Conservation (phyloP, 2,797 vertebrate genomes). For the Liparis tanakae region DNA sequence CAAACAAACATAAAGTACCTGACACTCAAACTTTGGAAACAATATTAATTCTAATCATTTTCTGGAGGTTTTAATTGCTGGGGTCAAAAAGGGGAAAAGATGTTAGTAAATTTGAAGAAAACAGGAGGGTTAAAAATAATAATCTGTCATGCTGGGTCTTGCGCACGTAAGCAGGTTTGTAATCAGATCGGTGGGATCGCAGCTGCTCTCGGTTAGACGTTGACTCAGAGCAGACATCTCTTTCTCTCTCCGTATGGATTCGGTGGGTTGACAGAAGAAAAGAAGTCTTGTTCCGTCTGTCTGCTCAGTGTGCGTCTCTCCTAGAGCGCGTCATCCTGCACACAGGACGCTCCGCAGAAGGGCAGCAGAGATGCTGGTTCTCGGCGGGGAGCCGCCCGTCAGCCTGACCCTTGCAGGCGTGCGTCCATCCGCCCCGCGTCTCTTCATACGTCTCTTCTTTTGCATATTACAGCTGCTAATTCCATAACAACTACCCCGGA, state of each 20-base stretch:
- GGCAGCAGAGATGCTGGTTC: background rate
- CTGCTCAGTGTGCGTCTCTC: slow-evolving; percentile 18
- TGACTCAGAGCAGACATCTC: slow-evolving; percentile 32
- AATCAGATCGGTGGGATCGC: slow-evolving; percentile 54
- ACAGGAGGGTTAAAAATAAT: slow-evolving; percentile 64
- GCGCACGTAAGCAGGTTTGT: slow-evolving; percentile 51
- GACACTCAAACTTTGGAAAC: no score
- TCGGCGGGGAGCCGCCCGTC: background rate
- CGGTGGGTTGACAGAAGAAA: slow-evolving; percentile 32
- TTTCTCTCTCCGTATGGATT: slow-evolving; percentile 31
- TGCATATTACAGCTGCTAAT: background rate
- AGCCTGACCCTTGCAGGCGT: background rate
- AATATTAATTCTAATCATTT: no score
- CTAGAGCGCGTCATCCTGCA: slow-evolving; percentile 12
- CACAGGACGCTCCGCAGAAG: slow-evolving; percentile 4
- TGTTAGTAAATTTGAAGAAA: no score
- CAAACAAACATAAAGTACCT: no score
- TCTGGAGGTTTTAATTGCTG: no score
- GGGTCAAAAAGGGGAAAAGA: no score
- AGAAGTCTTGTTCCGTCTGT: slow-evolving; percentile 23
- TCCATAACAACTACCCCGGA: background rate
- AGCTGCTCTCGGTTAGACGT: slow-evolving; percentile 15
- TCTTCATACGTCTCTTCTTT: background rate
- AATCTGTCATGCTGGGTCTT: slow-evolving; percentile 40
- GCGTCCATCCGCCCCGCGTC: background rate